Conservation (phyloP, 2,888 invertebrate species). For the Belgica antarctica region DNA sequence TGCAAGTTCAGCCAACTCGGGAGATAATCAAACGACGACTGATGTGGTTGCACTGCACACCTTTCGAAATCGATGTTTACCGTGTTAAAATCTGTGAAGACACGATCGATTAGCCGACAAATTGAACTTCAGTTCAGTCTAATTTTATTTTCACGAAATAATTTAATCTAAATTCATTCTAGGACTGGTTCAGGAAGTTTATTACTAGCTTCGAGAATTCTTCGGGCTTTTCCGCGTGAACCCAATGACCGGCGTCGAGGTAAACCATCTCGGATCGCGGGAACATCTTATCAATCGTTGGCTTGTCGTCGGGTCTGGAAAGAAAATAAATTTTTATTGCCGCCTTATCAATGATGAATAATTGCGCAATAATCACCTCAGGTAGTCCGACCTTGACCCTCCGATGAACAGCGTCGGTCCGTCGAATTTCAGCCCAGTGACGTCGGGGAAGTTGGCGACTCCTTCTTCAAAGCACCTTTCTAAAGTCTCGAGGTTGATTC, state of each 20-base stretch:
- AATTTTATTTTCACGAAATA: conserved; percentile 1
- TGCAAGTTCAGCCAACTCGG: conserved; percentile 8
- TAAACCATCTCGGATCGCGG: conserved; percentile 58
- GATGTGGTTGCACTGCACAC: not conserved
- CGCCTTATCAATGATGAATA: not conserved
- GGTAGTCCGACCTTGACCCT: conserved; percentile 78
- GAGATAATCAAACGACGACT: conserved; percentile 3
- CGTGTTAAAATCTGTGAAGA: not conserved
- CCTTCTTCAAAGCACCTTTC: conserved; percentile 63
- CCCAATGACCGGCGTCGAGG: conserved; percentile 84
- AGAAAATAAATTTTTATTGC: conserved; percentile 28
- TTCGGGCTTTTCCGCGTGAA: conserved; percentile 84
- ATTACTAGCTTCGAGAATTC: conserved; percentile 55
- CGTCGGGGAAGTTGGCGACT: conserved; percentile 65
- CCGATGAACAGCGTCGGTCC: conserved; percentile 81
- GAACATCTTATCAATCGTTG: conserved; percentile 63
- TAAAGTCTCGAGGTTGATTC: conserved; percentile 74
- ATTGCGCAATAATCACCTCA: conserved; percentile 59
- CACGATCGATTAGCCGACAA: conserved; percentile 1
- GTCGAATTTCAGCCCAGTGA: conserved; percentile 58
- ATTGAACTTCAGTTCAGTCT: conserved; percentile 1
- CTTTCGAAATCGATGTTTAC: conserved; percentile 2
- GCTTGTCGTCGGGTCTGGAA: conserved; percentile 58
- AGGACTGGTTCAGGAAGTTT: conserved; percentile 51
- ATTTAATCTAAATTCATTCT: not conserved